Percentiles rank a stretch among this genome's conserved stretches.
Conservation (phyloP, 2,797 vertebrate genomes). For the Pseudochaenichthys georgianus region DNA sequence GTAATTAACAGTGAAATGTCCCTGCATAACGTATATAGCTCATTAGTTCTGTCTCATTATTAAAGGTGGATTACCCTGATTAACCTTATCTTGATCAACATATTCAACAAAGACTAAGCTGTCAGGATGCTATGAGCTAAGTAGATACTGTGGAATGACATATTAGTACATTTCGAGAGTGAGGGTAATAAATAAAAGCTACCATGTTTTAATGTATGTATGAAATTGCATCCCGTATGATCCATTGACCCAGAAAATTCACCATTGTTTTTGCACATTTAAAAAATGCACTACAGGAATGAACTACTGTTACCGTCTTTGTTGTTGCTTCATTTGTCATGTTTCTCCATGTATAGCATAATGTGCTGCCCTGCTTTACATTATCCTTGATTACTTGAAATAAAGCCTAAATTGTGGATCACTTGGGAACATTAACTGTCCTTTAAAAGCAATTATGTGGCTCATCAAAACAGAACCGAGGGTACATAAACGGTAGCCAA, state of each 20-base stretch:
- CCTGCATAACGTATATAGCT: constrained; percentile 12
- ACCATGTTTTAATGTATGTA: not conserved
- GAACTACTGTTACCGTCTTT: too few species aligned
- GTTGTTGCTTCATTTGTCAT: too few species aligned
- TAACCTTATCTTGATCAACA: constrained; percentile 6
- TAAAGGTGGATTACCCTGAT: constrained; percentile 1
- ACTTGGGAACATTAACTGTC: not conserved
- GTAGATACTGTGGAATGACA: not conserved
- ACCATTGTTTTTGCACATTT: too few species aligned
- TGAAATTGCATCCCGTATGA: not conserved
- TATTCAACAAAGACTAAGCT: constrained; percentile 7
- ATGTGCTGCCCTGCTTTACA: too few species aligned
- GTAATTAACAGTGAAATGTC: constrained; percentile 2
- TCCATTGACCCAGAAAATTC: too few species aligned
- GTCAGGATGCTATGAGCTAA: not conserved
- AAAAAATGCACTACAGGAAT: too few species aligned
- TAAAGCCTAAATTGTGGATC: not conserved
- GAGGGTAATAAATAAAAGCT: not conserved
- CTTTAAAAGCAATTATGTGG: not conserved
- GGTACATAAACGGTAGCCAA: not conserved
- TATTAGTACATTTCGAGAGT: not conserved
- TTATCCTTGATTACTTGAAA: not conserved
- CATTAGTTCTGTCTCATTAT: constrained; percentile 5
- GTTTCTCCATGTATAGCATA: too few species aligned
- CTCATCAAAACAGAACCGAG: not conserved